Evolutionary conservation across 2,797 vertebrate genomes (phyloP).

Genomic region (Bradypus variegatus): DNA sequence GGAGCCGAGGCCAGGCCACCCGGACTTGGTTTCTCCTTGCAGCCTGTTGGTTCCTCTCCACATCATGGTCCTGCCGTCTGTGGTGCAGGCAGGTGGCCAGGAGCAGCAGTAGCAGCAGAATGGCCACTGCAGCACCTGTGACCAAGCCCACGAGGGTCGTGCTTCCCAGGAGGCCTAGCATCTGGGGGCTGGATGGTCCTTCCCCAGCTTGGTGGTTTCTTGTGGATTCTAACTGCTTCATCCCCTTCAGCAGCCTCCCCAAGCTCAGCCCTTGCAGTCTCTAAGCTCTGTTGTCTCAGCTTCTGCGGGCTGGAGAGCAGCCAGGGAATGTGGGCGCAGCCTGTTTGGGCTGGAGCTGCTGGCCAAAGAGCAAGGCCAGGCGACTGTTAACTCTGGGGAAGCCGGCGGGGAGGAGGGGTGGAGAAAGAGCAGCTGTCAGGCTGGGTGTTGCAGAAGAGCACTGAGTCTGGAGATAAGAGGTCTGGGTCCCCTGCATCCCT

Average conservation of each 20-base stretch:
- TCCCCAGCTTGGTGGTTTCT: neutral
- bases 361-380: slow-evolving; percentile 13
- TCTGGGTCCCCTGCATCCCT: neutral
- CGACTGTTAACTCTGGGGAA: neutral
- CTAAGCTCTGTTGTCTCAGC: slow-evolving; percentile 21
- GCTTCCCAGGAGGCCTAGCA: slow-evolving; percentile 34
- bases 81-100: slow-evolving; percentile 48
- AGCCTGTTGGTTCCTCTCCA: slow-evolving; percentile 24
- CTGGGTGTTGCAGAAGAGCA: neutral
- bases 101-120: slow-evolving; percentile 47
- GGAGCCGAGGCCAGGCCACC: slow-evolving; percentile 3
- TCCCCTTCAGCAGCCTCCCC: neutral
- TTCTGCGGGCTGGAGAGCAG: slow-evolving; percentile 40
- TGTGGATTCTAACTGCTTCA: neutral
- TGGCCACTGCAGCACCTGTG: neutral
- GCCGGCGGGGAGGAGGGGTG: neutral
- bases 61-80: neutral
- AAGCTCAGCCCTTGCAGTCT: slow-evolving; percentile 1
- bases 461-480: neutral
- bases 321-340: slow-evolving; percentile 55
- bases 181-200: neutral
- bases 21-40: neutral
- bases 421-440: neutral
- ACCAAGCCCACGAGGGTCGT: slow-evolving; percentile 11
- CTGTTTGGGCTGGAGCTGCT: slow-evolving; percentile 25